A percentile compares a stretch with the other conserved stretches of the same genome.
Conservation (phyloP, 2,113 vertebrate genomes). For the Melospiza melodia region DNA sequence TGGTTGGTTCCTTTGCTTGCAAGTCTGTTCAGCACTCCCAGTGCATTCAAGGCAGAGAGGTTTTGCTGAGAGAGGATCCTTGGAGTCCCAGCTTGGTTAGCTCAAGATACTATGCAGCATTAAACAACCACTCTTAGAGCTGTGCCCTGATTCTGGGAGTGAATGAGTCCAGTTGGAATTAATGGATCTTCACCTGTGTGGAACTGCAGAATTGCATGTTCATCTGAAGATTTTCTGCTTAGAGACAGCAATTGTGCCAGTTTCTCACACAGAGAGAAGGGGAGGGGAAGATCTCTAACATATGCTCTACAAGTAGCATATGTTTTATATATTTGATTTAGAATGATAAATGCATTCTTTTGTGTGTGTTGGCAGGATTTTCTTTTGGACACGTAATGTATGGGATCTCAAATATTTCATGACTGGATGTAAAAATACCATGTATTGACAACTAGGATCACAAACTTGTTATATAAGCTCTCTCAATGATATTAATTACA, state of each 20-base stretch:
- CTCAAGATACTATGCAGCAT: not conserved
- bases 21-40: not conserved
- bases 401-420: not conserved
- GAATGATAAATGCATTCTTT: slow-evolving; percentile 3
- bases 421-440: not conserved
- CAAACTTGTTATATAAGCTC: not conserved
- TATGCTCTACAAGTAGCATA: not conserved
- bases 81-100: not conserved
- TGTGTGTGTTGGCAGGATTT: not conserved
- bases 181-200: not conserved
- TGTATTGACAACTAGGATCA: not conserved
- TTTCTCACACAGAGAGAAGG: not conserved
- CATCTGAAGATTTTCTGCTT: not conserved
- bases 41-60: not conserved
- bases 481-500: not conserved
- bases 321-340: slow-evolving; percentile 9
- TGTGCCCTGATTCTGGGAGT: not conserved
- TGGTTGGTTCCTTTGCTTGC: not conserved
- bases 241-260: not conserved
- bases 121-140: not conserved
- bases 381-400: not conserved
- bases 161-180: not conserved
- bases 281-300: not conserved
- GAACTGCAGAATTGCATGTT: not conserved
- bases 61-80: not conserved